Conservation (phyloP, 92 coral and sea anemone species). For the Umimayanthus chanpuru region DNA sequence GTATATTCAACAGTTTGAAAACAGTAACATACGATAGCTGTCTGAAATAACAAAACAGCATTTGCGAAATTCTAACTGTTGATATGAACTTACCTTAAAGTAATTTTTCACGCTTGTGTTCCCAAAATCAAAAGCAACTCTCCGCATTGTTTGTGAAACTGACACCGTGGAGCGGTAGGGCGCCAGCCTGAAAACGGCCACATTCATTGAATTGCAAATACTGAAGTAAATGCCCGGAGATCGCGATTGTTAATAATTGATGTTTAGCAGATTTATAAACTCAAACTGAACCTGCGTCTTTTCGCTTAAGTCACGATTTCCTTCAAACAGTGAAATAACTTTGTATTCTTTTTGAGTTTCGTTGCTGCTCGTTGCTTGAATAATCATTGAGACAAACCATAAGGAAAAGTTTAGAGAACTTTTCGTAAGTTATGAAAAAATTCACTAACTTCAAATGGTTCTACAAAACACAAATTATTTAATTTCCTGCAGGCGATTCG, state of each 20-base stretch:
- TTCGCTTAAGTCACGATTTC: background rate
- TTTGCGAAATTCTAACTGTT: background rate
- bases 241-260: conserved; percentile 6
- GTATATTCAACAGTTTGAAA: background rate
- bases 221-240: background rate
- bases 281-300: background rate
- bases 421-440: background rate
- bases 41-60: background rate
- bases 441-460: background rate
- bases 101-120: background rate
- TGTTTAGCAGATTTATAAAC: background rate
- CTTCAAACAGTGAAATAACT: background rate
- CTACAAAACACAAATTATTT: background rate
- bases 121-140: background rate
- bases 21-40: background rate
- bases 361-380: background rate
- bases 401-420: too few species aligned
- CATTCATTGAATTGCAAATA: conserved; percentile 21
- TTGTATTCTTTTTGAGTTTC: too few species aligned
- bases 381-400: background rate
- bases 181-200: conserved; percentile 7
- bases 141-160: background rate
- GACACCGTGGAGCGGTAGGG: background rate
- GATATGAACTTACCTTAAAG: background rate
- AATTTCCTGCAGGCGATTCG: conserved; percentile 1